Conservation (phyloP, 2,797 vertebrate species). For the Macroramphosus scolopax region DNA sequence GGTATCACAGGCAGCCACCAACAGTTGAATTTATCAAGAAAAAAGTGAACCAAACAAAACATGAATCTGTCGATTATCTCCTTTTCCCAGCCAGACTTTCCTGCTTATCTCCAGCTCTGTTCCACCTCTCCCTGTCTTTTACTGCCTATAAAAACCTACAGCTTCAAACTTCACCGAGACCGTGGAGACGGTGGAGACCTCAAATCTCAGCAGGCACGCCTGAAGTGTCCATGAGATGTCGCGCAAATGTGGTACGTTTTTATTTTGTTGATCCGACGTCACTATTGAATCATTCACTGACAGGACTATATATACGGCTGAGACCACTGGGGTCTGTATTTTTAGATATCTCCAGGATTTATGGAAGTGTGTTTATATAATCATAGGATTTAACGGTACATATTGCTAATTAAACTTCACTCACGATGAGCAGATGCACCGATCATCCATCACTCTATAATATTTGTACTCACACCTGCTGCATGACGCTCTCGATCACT, state of each 20-base stretch:
- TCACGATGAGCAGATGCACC: constrained; percentile 34
- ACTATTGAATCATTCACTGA: constrained; percentile 67
- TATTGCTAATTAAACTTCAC: too few relatives aligned
- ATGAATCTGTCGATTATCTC: constrained; percentile 50
- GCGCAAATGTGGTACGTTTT: constrained; percentile 57
- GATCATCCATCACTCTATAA: too few relatives aligned
- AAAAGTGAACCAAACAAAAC: constrained; percentile 37
- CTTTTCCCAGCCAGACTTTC: constrained; percentile 20
- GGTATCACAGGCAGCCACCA: constrained; percentile 10
- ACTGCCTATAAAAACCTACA: constrained; percentile 54
- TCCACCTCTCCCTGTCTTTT: constrained; percentile 44
- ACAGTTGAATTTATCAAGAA: constrained; percentile 11
- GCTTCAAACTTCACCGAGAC: constrained; percentile 59
- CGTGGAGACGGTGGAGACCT: constrained; percentile 54
- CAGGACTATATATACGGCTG: constrained; percentile 57
- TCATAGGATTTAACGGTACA: constrained; percentile 56
- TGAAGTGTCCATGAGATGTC: too few relatives aligned
- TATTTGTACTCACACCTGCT: too few relatives aligned
- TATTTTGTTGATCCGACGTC: constrained; percentile 46
- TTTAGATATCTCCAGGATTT: constrained; percentile 65
- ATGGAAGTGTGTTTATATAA: constrained; percentile 75
- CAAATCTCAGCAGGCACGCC: constrained; percentile 60
- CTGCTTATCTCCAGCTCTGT: constrained; percentile 45
- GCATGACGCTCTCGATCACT: too few relatives aligned
- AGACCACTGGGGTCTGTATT: constrained; percentile 58